A percentile compares a stretch with the other conserved stretches of the same genome.
Conservation (phyloP, 2,113 vertebrate genomes). For the Calcarius ornatus region DNA sequence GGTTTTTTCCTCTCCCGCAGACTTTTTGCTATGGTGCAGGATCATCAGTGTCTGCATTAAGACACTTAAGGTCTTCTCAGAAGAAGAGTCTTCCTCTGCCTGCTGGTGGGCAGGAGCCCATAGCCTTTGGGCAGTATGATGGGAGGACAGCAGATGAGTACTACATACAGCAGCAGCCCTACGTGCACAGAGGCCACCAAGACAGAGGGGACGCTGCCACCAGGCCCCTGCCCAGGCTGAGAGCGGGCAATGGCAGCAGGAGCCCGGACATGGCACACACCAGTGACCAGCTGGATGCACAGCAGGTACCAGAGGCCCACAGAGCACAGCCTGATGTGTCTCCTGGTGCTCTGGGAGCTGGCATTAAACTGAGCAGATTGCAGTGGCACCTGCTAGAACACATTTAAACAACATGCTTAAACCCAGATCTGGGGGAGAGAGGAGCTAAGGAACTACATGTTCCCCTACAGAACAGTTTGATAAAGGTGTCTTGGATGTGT, state of each 20-base stretch:
- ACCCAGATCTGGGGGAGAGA: not conserved
- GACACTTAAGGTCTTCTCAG: constrained; percentile 31
- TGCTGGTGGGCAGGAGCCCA: not conserved
- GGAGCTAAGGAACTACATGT: not conserved
- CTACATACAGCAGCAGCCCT: not conserved
- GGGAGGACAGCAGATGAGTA: not conserved
- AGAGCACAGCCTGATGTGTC: not conserved
- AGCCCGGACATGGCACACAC: not conserved
- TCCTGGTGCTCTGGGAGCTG: not conserved
- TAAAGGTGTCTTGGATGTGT: not conserved
- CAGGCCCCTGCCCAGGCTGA: not conserved
- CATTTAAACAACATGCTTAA: not conserved
- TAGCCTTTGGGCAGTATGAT: not conserved
- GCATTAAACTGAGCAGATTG: not conserved
- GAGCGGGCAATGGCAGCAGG: not conserved
- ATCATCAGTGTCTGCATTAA: constrained; percentile 55
- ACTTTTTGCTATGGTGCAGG: constrained; percentile 74
- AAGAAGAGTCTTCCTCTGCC: not conserved
- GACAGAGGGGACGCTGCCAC: constrained; percentile 42
- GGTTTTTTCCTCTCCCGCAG: not conserved
- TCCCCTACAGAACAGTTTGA: accelerated
- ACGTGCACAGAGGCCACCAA: not conserved
- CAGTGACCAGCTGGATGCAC: not conserved
- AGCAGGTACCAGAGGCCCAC: constrained; percentile 7
- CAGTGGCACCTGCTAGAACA: not conserved